Conservation (phyloP, 2,113 vertebrate species). For the Sitta europaea region DNA sequence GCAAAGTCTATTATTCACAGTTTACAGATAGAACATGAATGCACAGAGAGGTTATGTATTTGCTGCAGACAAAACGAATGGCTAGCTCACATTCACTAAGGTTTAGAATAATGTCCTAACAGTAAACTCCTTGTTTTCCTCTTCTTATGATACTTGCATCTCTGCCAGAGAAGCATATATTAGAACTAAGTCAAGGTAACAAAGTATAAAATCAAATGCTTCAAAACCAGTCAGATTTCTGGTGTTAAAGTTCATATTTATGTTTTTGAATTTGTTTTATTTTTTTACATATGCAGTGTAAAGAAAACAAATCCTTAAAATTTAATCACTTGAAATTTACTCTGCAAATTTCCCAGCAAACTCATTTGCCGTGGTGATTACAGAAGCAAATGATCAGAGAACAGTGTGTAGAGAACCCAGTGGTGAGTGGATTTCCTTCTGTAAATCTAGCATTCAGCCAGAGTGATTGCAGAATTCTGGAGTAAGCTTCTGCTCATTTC, state of each 20-base stretch:
- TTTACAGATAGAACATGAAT: neutral
- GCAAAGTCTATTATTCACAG: neutral
- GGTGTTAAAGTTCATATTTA: neutral
- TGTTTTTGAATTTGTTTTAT: neutral
- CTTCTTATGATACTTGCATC: neutral
- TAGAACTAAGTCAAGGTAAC: neutral
- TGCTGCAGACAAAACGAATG: neutral
- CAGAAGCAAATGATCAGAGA: neutral
- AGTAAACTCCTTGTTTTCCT: neutral
- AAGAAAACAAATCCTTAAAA: too few species aligned
- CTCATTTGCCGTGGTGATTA: neutral
- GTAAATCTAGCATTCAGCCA: neutral
- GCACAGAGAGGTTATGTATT: neutral
- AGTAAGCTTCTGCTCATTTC: neutral
- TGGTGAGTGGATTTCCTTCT: neutral
- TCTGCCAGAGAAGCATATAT: neutral
- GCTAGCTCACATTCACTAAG: neutral
- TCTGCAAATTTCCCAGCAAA: neutral
- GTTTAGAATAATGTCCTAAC: neutral
- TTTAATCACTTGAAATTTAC: neutral
- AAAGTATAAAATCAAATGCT: neutral
- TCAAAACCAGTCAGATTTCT: neutral
- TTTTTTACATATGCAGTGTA: neutral
- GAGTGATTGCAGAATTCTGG: neutral
- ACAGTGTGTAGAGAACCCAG: neutral